A percentile compares a stretch with the other conserved stretches of the same genome.
phyloP scores from a whole-genome alignment of 1,140 invertebrate genomes.

The Neotoxoptera formosana region DNA sequence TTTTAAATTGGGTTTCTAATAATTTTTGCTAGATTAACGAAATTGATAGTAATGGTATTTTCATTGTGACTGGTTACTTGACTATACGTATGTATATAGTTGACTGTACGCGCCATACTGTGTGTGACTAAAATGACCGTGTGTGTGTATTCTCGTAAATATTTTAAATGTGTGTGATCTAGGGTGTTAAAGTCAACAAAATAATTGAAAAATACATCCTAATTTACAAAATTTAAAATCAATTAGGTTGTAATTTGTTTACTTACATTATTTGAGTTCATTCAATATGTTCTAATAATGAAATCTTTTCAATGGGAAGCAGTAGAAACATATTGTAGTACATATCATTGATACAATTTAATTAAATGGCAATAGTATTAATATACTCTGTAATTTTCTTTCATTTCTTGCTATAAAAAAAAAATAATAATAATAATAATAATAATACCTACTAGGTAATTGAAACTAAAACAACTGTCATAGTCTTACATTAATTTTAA shows the following conservation, averaged over 20 bases:
- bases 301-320: conserved; percentile 24
- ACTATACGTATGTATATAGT: no score
- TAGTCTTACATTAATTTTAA: conserved; percentile 32
- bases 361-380: conserved; percentile 8
- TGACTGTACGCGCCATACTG: no score
- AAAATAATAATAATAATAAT: not conserved
- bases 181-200: no score
- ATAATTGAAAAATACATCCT: not conserved
- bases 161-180: no score
- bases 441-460: no score
- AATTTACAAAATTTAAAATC: not conserved
- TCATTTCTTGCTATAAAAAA: conserved; percentile 38
- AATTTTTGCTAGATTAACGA: no score
- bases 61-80: no score
- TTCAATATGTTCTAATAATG: conserved; percentile 32
- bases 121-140: no score
- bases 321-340: conserved; percentile 44
- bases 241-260: not conserved
- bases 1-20: no score
- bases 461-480: not conserved
- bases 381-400: conserved; percentile 26
- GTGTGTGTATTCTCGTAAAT: no score
- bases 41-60: no score
- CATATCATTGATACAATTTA: conserved; percentile 39
- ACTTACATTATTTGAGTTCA: conserved; percentile 50